Evolutionary conservation across 1,140 invertebrate genomes (phyloP).

Genomic region (Parapsyche elsis): DNA sequence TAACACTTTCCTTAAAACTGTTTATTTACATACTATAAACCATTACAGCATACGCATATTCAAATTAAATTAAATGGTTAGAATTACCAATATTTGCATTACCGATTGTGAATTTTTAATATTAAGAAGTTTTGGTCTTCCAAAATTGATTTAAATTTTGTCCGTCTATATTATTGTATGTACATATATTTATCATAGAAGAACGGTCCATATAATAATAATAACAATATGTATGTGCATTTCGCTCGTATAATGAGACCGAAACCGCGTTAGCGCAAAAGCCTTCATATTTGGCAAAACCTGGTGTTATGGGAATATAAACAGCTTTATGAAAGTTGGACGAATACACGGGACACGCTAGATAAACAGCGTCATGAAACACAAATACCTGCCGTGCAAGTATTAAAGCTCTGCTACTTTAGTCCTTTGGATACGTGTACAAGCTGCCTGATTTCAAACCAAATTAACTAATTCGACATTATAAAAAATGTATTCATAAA

Average conservation of each 20-base stretch:
- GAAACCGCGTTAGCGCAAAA: constrained; percentile 5
- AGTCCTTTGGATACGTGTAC: neutral
- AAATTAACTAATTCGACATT: too few species aligned
- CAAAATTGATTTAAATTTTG: too few species aligned
- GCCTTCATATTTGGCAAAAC: constrained; percentile 18
- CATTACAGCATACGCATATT: too few species aligned
- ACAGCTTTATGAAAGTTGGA: constrained; percentile 10
- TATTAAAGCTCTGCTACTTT: neutral
- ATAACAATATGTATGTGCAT: neutral
- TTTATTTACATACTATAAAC: too few species aligned
- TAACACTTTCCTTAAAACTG: too few species aligned
- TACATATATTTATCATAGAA: neutral
- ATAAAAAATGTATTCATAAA: too few species aligned
- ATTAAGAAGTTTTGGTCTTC: too few species aligned
- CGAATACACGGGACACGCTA: neutral
- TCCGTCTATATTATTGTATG: neutral
- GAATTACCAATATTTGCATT: too few species aligned
- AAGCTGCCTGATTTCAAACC: too few species aligned
- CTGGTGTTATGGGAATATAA: neutral
- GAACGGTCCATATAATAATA: too few species aligned
- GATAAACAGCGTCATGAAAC: neutral
- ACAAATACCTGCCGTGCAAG: neutral
- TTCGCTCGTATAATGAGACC: neutral
- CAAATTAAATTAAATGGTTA: too few species aligned
- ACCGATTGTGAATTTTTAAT: too few species aligned